Base-by-base conservation (phyloP, 2,888 invertebrate species). In the Mallateleia sp. region DNA sequence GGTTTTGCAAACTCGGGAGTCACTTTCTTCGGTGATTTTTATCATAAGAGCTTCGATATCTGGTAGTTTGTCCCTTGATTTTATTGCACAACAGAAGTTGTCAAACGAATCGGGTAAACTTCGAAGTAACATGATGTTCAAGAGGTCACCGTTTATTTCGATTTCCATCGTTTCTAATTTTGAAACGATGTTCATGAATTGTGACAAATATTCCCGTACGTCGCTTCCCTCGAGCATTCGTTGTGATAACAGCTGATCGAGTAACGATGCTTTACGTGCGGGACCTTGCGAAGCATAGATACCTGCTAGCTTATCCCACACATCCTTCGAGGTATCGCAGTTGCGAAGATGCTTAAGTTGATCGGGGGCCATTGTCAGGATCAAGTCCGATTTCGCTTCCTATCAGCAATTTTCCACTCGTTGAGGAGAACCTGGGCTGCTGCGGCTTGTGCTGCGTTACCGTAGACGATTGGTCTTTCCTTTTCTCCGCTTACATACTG, bases 331-430 rank as follows among this genome's bases (percentile, higher is more conserved):
- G n/a, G 58, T 58, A n/a, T 58, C 28, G 18, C 58, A 58, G 28
- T 58, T 58, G 18, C 58, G 24, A 8, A 58, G 28, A 28, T 58
- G 58, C 58, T 58, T 58, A 6, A 58, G 28, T 34, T 58, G 58
- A 18, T 18, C 28, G 25, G 58, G 34, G 34, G n/a, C 9, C 18
- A 58, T n/a, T 18, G 18, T 58, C 18, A 58, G 28, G 24, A 58
- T 58, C 22, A 58, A 18, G 34, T 58, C 58, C 28, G 58, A 24
- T 28, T 58, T 58, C 15, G 58, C 28, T 32, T 58, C 18, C 34
- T 28, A 8, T 58, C 58, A 18, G 28, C 58, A 5, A 22, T 18
- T 5, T 18, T 25, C 58, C 58, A 58, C 28, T 3, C n/a, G 28
- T 3, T 34, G 15, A 28, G 18, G 7, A n/a, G 22, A 22, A 15